These are phyloP conservation scores for Alaudala cheleensis DNA, from an alignment of 2,113 vertebrate genomes.

Conservation along the genomic window DNA sequence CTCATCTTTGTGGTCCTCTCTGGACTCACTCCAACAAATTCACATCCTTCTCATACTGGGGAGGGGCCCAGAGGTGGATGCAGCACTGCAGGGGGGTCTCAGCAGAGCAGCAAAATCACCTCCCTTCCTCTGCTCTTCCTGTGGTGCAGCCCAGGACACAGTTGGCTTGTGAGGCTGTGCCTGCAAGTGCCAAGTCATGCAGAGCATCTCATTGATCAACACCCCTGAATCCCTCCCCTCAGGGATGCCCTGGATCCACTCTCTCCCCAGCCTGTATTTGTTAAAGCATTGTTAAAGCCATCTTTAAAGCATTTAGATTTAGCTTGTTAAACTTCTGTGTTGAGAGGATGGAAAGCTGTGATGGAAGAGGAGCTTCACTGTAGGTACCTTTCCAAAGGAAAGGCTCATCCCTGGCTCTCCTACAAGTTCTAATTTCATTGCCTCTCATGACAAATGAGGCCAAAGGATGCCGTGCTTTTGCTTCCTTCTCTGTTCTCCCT, in stretches of 20 bases:
- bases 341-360: neutral
- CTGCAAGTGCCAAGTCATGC: neutral
- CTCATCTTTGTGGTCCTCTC: neutral
- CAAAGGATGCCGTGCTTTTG: neutral
- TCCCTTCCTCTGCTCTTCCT: neutral
- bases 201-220: neutral
- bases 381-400: neutral
- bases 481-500: neutral
- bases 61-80: neutral
- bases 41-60: rapidly evolving
- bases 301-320: neutral
- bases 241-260: neutral
- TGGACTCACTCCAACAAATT: neutral
- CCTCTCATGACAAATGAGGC: neutral
- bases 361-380: neutral
- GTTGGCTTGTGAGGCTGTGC: neutral
- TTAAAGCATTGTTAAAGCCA: neutral
- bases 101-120: neutral
- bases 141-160: neutral
- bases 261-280: neutral
- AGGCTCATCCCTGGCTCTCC: neutral
- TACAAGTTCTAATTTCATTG: neutral
- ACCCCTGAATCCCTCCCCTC: neutral
- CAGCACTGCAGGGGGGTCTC: neutral
- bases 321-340: neutral